Base-by-base conservation (phyloP, 2,797 vertebrate genomes). In the Rhinella marina region DNA sequence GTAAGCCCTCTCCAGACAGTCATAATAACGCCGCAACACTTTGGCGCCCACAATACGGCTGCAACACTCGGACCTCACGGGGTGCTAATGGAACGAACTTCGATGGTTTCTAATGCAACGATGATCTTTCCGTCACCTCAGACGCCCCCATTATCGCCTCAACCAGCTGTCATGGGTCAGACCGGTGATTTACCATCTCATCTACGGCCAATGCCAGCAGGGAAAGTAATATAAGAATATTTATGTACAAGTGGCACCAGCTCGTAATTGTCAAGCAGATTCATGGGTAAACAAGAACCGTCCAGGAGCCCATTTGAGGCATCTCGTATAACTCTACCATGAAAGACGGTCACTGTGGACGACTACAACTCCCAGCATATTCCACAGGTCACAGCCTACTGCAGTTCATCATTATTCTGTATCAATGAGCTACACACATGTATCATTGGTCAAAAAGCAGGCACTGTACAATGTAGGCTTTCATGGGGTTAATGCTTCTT, bases 281-380 rank as follows among this genome's bases (percentile, higher is more conserved):
- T 32, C 27, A 16, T 32, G 27, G 25, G 2, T 14, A 66, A 27
- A 11, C 11, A 27, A 66, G 25, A 66, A 66, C n/a, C 25, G 27
- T 64, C 62, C 62, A 25, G 10, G n/a, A 25, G 56, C 14, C 9
- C 52, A 12, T 54, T 13, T 41, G 32, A 59, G 16, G 57, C 4
- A 59, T 59, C 57, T 19, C 59, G 1, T 62, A 10, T 32, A 32
- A 41, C 41, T 41, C 41, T 41, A 41, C 41, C 41, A 56, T 14
- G 54, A 12, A 59, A 16, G 14, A 59, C 2, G 3, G 57, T 16
- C 16, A 59, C 16, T 59, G 57, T 16, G 13, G 13, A 59, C 14
- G 54, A 77, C 75, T 25, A 77, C 75, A 77, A 77, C 48, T 54
- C 50, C 75, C 75, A 77, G 23, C 75, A 76, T 52, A 16, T 52